Evolutionary conservation across 2,888 invertebrate genomes (phyloP), one percentile per base, ranked within the genome.

Genomic region (Agrochola litura): DNA sequence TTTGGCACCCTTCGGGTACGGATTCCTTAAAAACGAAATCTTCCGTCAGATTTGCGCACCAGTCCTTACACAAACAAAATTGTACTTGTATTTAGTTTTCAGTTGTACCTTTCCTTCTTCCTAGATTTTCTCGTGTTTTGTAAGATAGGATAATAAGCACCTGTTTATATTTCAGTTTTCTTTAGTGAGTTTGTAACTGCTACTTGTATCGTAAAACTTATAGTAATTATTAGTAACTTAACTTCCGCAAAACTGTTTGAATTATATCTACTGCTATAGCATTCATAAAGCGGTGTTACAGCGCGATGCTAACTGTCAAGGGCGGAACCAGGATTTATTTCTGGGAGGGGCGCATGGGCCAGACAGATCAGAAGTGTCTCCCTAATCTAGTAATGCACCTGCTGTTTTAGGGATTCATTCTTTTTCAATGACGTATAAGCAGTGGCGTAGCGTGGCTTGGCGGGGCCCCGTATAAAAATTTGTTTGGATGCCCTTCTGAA

Each of bases 51-150:
- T 73, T 70, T 76, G 65, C 58, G 69, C 43, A 12, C 66, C 73
- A 70, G 63, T 49, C 30, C 5, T 22, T 5, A 76, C 56, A 76
- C 54, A 69, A 66, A 58, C 52, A 69, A 66, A 41, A n/a, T 22
- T 66, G 37, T 75, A 68, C 43, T 52, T 61, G 68, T 83, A 52
- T 66, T 63, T 81, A 81, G 81, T 61, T 67, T 46, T 73, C 60
- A 43, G 54, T 84, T 80, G 25, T 73, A 69, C n/a, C 69, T 63
- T 60, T 60, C 67, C 70, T 80, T n/a, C 84, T 81, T 81, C 64
- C 56, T 81, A 81, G 79, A 83, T 52, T 43, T 22, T 65, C 30
- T 77, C 60, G 58, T 66, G 58, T 70, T 65, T 76, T 46, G 58
- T 77, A 56, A 67, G 3, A 64, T 61, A 77, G 56, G 66, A 61